Base-by-base conservation (phyloP, 2,888 invertebrate genomes). In the Cancer borealis region DNA sequence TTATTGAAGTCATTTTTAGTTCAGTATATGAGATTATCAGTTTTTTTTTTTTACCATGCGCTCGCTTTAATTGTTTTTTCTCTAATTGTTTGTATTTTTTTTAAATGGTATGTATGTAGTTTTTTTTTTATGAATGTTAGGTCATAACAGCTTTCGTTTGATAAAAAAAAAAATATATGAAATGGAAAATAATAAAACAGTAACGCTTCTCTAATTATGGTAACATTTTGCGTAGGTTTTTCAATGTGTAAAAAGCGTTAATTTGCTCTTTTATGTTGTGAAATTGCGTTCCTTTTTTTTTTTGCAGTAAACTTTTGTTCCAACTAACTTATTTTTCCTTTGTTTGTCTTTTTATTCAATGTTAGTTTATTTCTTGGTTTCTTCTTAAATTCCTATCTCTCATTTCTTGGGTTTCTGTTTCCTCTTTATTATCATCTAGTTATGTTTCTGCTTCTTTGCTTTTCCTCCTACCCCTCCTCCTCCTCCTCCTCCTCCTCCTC, bases 341-440 rank as follows among this genome's bases (percentile, higher is more conserved):
- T 10, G 4, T 10, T 5, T 73, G 26, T 73, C 26, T n/a, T 73
- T n/a, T 54, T 54, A 39, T 39, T 39, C 39, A 12, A 54, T 54
- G 2, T 14, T 54, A 14, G 8, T 54, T 5, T 54, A 4, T 54
- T 6, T 73, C 6, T 26, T 73, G n/a, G 2, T n/a, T 26, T 10
- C 26, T 21, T 0, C 8, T 73, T 73, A 26, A 2, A 73, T 73
- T 73, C n/a, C 66, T 73, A n/a, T 73, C 73, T 73, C 26, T 73
- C 26, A 73, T 26, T 26, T 26, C n/a, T 73, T 73, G 4, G 8
- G n/a, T 73, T 26, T 73, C 73, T 26, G 26, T 73, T 73, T 73
- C 73, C 73, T 73, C 73, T 73, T 73, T 73, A 73, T 73, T 73
- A 73, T 73, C 73, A 73, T 73, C 26, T 26, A 73, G 73, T 73